phyloP scores from a whole-genome alignment of 1,140 invertebrate genomes.

The Drosophila sechellia region DNA sequence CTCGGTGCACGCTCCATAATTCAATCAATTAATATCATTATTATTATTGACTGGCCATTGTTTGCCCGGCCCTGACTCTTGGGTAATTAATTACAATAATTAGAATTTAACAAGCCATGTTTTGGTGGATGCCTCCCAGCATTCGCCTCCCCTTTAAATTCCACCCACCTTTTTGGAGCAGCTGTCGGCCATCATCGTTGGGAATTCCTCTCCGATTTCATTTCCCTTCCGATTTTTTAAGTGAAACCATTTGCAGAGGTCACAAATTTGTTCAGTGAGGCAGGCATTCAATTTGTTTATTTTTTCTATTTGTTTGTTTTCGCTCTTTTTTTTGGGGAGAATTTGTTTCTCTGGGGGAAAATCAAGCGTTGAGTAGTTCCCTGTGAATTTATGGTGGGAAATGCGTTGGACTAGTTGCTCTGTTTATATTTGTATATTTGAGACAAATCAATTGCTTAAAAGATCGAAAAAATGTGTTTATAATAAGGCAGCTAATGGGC shows the following conservation, averaged over 20 bases:
- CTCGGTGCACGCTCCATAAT: slow-evolving; percentile 59
- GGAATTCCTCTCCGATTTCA: slow-evolving; percentile 33
- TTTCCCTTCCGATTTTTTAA: slow-evolving; percentile 44
- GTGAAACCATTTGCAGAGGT: slow-evolving; percentile 60
- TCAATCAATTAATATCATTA: slow-evolving; percentile 81
- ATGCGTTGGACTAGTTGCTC: slow-evolving; percentile 44
- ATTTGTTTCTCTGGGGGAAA: slow-evolving; percentile 9
- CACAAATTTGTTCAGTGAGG: slow-evolving; percentile 70
- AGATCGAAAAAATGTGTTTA: slow-evolving; percentile 67
- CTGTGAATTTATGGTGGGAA: slow-evolving; percentile 74
- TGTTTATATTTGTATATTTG: slow-evolving; percentile 63
- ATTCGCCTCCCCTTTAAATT: not conserved
- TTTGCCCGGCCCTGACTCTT: slow-evolving; percentile 55
- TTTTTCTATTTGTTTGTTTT: slow-evolving; percentile 30
- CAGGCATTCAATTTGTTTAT: slow-evolving; percentile 57
- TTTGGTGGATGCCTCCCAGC: slow-evolving; percentile 1
- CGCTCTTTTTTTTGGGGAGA: slow-evolving; percentile 11
- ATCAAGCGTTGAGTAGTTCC: slow-evolving; percentile 46
- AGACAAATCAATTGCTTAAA: slow-evolving; percentile 57
- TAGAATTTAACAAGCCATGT: slow-evolving; percentile 72
- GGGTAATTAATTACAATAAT: slow-evolving; percentile 81
- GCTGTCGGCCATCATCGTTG: slow-evolving; percentile 15
- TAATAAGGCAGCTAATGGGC: slow-evolving; percentile 74
- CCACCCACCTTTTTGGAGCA: slow-evolving; percentile 12
- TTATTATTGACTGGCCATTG: slow-evolving; percentile 69